Base-by-base conservation (phyloP, 2,888 invertebrate species). In the Caenorhabditis parvicauda region DNA sequence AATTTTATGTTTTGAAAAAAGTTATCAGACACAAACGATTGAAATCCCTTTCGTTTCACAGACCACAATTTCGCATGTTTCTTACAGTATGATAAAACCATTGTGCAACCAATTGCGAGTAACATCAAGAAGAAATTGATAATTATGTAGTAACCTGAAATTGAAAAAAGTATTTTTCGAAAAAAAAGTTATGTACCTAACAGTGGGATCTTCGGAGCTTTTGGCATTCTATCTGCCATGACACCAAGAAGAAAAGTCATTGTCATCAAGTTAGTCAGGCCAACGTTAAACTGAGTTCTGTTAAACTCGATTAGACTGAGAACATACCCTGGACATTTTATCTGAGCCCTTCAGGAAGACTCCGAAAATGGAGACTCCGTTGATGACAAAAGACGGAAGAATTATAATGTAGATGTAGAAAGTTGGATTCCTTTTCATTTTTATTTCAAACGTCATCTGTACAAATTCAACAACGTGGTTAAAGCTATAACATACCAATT, bases 211-310 rank as follows among this genome's bases (percentile, higher is more conserved):
- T 24, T 53, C 28, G 54, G 54, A 21, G 61, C 56, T 49, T 46
- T 49, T 25, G 61, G 61, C 14, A 61, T 61, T 27, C 56, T 49
- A 25, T 61, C 61, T 29, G 61, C 48, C 56, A 61, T 61, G 0
- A 61, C 61, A 19, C 61, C 61, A 17, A 61, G 61, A 21, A 61
- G 56, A 6, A 61, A 61, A 2, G 61, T 61, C 61, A 61, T 61
- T 28, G 61, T 61, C 61, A 61, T 61, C 14, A 61, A 53, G 21
- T 56, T 61, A 17, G 61, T 61, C 1, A 61, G 37, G 0, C 61
- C 61, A 0, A 61, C 56, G 25, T 56, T 56, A 2, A 61, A 21
- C 61, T 61, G 49, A 37, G 53, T 41, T 22, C 24, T 32, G 17
- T 19, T 12, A 21, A 9, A 41, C 32, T 22, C 3, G n/a, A n/a